Evolutionary conservation across 1,140 invertebrate species (phyloP).

Genomic region (Apis mellifera): DNA sequence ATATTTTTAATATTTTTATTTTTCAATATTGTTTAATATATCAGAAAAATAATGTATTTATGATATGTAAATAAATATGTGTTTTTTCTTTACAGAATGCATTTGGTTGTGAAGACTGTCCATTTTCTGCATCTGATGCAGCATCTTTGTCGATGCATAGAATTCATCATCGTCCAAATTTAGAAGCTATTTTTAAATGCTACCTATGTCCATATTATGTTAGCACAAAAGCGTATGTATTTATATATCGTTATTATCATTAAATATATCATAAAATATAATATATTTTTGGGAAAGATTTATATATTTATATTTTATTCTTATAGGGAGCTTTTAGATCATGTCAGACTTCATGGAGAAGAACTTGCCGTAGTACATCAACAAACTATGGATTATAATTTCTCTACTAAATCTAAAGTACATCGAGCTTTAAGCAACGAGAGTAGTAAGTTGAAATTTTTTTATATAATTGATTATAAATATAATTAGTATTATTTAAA

Average conservation of each 20-base stretch:
- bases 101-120: conserved; percentile 87
- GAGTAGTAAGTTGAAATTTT: conserved; percentile 53
- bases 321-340: conserved; percentile 75
- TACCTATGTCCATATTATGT: conserved; percentile 91
- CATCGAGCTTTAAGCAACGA: conserved; percentile 48
- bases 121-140: conserved; percentile 86
- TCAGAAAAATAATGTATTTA: not conserved
- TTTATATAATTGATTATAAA: not conserved
- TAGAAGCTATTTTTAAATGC: conserved; percentile 89
- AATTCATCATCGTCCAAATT: conserved; percentile 87
- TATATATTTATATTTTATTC: conserved; percentile 29
- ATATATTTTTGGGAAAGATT: not conserved
- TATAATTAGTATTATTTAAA: not conserved
- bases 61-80: too few species aligned
- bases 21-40: not conserved
- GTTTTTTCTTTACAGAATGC: conserved; percentile 53
- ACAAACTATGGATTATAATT: conserved; percentile 66
- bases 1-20: not conserved
- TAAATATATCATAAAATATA: not conserved
- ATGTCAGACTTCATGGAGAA: conserved; percentile 76
- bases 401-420: conserved; percentile 49
- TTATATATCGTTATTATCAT: not conserved
- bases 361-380: conserved; percentile 75
- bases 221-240: conserved; percentile 82
- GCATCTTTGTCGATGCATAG: conserved; percentile 86